Evolutionary conservation across 1,140 invertebrate genomes (phyloP).

Genomic region (Drosophila neocordata): DNA sequence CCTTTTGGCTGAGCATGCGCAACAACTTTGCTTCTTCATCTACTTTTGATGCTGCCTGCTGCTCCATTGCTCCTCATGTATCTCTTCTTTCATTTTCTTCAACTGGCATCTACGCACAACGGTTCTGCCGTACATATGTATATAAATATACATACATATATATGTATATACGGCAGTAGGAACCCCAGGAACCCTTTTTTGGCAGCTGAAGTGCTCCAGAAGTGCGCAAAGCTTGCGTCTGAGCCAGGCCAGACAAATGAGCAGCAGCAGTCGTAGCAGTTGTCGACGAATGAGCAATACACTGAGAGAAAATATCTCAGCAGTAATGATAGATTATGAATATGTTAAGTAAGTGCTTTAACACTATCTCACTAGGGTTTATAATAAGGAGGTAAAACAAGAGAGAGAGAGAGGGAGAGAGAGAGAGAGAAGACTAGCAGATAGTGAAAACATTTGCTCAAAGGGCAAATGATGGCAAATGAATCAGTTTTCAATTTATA

Average conservation of each 20-base stretch:
- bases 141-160: neutral
- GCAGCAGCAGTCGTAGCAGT: slow-evolving; percentile 51
- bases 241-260: slow-evolving; percentile 74
- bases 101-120: slow-evolving; percentile 44
- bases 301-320: slow-evolving; percentile 54
- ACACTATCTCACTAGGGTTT: no score
- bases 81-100: neutral
- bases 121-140: slow-evolving; percentile 12
- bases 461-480: neutral
- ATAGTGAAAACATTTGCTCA: no score
- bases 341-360: no score
- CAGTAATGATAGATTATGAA: no score
- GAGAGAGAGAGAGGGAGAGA: neutral
- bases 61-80: neutral
- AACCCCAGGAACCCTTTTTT: slow-evolving; percentile 37
- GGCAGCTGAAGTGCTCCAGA: slow-evolving; percentile 78
- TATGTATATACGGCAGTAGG: neutral
- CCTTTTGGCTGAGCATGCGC: slow-evolving; percentile 42
- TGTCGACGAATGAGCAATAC: slow-evolving; percentile 21
- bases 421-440: no score
- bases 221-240: slow-evolving; percentile 79
- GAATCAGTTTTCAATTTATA: neutral
- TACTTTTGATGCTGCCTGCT: neutral
- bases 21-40: slow-evolving; percentile 6
- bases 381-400: neutral